Conservation (phyloP, 1,140 invertebrate genomes). For the Papilio helenus region DNA sequence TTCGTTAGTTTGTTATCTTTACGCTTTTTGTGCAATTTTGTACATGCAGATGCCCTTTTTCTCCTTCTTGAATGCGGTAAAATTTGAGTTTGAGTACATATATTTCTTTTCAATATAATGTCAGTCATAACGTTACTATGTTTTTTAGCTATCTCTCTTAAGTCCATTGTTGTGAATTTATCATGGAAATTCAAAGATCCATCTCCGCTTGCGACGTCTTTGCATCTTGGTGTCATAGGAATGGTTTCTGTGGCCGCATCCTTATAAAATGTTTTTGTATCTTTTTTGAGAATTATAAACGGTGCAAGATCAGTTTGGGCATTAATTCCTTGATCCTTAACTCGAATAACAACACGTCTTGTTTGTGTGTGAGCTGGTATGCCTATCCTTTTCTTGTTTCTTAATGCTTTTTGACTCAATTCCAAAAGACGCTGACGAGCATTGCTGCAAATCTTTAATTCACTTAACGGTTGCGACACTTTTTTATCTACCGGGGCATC, state of each 20-base stretch:
- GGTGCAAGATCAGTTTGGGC: conserved; percentile 80
- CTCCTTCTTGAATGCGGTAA: conserved; percentile 55
- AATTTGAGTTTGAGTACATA: conserved; percentile 62
- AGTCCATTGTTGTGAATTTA: conserved; percentile 69
- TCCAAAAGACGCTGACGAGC: conserved; percentile 83
- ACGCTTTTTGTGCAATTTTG: conserved; percentile 64
- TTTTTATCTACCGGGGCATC: conserved; percentile 73
- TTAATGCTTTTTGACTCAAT: conserved; percentile 83
- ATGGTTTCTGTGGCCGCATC: conserved; percentile 74
- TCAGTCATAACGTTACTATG: conserved; percentile 65
- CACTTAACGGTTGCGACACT: conserved; percentile 73
- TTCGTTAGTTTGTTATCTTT: conserved; percentile 47
- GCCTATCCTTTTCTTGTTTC: conserved; percentile 83
- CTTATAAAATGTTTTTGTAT: conserved; percentile 55
- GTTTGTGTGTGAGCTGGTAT: conserved; percentile 76
- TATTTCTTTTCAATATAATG: conserved; percentile 49
- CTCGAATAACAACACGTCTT: conserved; percentile 77
- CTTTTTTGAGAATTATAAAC: conserved; percentile 59
- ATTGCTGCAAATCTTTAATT: conserved; percentile 83
- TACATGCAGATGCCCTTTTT: conserved; percentile 56
- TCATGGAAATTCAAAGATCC: conserved; percentile 67
- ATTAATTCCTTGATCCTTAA: conserved; percentile 84
- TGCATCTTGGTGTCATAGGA: conserved; percentile 67
- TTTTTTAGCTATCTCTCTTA: conserved; percentile 53
- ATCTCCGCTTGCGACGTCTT: conserved; percentile 73